phyloP scores from a whole-genome alignment of 2,888 invertebrate species.

The Brachylomia viminalis region DNA sequence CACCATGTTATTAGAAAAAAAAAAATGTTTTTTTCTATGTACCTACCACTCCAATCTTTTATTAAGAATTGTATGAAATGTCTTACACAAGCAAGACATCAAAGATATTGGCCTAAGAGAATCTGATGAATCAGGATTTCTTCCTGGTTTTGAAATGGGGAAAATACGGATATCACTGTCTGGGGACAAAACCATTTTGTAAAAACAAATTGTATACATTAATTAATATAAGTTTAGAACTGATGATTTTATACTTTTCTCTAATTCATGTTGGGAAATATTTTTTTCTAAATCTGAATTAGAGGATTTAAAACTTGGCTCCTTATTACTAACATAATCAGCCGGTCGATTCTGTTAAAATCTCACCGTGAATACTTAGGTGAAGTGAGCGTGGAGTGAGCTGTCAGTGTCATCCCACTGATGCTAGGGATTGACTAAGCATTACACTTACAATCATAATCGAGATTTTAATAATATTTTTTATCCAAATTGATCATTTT shows the following conservation, averaged over 20 bases:
- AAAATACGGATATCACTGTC: constrained; percentile 8
- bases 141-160: constrained; percentile 13
- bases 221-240: constrained; percentile 15
- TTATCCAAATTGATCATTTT: no score
- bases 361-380: no score
- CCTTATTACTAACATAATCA: background rate
- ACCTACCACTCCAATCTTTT: constrained; percentile 16
- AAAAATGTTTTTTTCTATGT: background rate
- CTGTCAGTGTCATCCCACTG: no score
- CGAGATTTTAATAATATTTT: no score
- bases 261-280: constrained; percentile 9
- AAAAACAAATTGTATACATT: background rate
- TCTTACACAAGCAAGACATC: constrained; percentile 15
- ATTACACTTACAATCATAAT: no score
- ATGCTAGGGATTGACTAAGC: no score
- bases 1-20: constrained; percentile 1
- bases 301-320: constrained; percentile 2
- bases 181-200: background rate
- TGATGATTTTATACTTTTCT: background rate
- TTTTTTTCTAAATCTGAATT: constrained; percentile 6
- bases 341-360: no score
- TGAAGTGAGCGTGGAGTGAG: no score
- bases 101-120: constrained; percentile 15
- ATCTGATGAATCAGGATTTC: background rate
- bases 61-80: constrained; percentile 19